Evolutionary conservation across 2,113 vertebrate species (phyloP), one percentile per base, ranked within the genome.

Genomic region (Hippopotamus amphibius): DNA sequence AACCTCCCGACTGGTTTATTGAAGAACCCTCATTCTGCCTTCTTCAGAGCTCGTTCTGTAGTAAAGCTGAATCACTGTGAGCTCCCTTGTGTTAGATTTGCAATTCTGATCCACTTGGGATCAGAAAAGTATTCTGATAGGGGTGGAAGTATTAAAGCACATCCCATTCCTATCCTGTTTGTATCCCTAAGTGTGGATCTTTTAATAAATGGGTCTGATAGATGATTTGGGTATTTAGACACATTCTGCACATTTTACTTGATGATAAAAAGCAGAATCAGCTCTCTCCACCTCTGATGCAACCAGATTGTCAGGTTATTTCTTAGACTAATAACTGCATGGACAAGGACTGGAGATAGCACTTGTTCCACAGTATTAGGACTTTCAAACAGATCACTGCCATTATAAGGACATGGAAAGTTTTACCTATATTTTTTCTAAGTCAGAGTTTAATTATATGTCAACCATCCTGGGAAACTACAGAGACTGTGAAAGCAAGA

Each of bases 401-500:
- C 50, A 15, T 92, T 66, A 41, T 17, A 90, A 92, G 85, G 50
- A 77, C 59, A 76, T 43, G 50, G 69, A 53, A 88, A 92, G 30
- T 87, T 74, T 95, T 95, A 80, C 77, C 63, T 72, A 21, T 79
- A 43, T 90, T 68, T 88, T 93, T 37, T 61, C 50, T 81, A 69
- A 80, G 72, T 46, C 53, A 69, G 21, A 82, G 80, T 89, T 95
- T 95, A 94, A 86, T 82, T 79, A 93, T n/a, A 86, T 68, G 74
- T 55, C n/a, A 88, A 30, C 61, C 68, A 92, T 71, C 17, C 63
- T 80, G 48, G 57, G 65, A 72, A 97, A 88, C 46, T 59, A 74
- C 14, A 81, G 59, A 90, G 24, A 19, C 74, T 93, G 57, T 37
- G 46, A 59, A 82, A 53, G 46, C 48, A 92, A 41, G 59, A 81